phyloP scores from a whole-genome alignment of 2,113 vertebrate genomes.

The Macrotus californicus region DNA sequence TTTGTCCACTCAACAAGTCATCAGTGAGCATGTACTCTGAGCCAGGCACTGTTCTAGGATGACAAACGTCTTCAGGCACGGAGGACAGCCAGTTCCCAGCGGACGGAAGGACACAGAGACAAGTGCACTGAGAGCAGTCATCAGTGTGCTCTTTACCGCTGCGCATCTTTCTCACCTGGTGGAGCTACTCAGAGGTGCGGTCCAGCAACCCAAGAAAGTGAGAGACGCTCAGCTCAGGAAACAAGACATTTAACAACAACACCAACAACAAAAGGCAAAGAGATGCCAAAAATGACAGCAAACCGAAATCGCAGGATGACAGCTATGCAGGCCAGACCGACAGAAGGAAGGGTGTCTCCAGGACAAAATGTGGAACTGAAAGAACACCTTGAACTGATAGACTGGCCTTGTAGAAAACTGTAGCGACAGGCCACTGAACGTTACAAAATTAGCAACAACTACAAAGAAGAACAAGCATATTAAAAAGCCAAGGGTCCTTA shows the following conservation, averaged over 20 bases:
- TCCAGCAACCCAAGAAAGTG: background rate
- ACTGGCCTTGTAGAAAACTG: background rate
- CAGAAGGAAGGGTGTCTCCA: background rate
- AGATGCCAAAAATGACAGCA: background rate
- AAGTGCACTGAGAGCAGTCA: background rate
- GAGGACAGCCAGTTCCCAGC: background rate
- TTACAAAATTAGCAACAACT: background rate
- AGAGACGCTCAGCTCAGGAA: background rate
- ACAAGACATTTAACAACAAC: background rate
- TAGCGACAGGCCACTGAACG: background rate
- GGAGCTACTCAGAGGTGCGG: background rate
- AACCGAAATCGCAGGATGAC: background rate
- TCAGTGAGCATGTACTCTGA: background rate
- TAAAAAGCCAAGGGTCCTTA: background rate
- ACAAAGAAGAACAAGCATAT: conserved; percentile 14
- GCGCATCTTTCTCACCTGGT: background rate
- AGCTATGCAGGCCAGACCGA: background rate
- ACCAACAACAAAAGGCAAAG: background rate
- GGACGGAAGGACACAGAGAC: background rate
- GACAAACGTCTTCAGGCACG: background rate
- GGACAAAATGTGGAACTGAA: background rate
- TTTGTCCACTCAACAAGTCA: background rate
- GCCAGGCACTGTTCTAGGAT: background rate
- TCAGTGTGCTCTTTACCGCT: background rate
- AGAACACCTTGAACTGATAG: background rate